Conservation (phyloP, 1,140 invertebrate species). For the Pogonus chalceus region DNA sequence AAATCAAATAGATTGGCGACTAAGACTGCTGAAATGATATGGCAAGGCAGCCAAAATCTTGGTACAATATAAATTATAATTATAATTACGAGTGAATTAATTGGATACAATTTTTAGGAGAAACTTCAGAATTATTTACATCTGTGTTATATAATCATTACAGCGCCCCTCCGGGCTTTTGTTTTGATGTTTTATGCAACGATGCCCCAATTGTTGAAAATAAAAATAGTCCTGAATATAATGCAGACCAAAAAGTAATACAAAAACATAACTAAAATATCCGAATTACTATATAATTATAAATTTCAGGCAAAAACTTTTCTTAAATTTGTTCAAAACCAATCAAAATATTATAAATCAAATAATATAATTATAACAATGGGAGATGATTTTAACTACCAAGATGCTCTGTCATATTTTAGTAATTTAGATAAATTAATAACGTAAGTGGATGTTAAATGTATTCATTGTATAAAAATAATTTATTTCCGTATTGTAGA, state of each 20-base stretch:
- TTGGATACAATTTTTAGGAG: constrained; percentile 23
- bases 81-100: too few relatives aligned
- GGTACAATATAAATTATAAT: constrained; percentile 29
- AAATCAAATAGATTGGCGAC: constrained; percentile 49
- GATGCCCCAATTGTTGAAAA: constrained; percentile 54
- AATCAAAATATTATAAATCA: constrained; percentile 17
- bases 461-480: not conserved
- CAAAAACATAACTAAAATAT: constrained; percentile 8
- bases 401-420: constrained; percentile 50
- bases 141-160: constrained; percentile 36
- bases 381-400: constrained; percentile 36
- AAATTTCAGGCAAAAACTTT: constrained; percentile 40
- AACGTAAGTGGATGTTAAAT: constrained; percentile 35
- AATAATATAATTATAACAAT: constrained; percentile 28
- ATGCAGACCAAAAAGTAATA: constrained; percentile 39
- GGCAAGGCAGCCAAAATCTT: constrained; percentile 64
- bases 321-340: constrained; percentile 29
- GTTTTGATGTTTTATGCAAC: constrained; percentile 61
- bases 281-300: constrained; percentile 1
- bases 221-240: constrained; percentile 37
- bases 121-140: constrained; percentile 33
- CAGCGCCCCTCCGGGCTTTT: constrained; percentile 58
- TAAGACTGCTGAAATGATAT: constrained; percentile 75
- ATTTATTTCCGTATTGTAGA: constrained; percentile 11
- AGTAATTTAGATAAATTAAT: constrained; percentile 66